phyloP scores from a whole-genome alignment of 2,888 invertebrate species.

The Acanthoscelides obtectus region DNA sequence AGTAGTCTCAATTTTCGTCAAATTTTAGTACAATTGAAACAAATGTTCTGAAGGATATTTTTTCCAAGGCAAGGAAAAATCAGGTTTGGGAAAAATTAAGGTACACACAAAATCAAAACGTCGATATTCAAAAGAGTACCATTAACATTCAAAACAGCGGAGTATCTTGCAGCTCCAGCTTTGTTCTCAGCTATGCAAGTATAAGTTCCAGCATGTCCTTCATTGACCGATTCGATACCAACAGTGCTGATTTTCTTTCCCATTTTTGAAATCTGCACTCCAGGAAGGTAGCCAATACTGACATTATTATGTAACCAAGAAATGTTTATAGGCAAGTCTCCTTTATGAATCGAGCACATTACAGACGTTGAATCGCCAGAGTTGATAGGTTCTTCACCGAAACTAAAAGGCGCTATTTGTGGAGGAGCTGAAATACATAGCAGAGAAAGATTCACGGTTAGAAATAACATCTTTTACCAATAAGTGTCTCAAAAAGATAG shows the following conservation, averaged over 20 bases:
- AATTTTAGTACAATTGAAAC: too few relatives aligned
- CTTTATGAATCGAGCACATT: constrained; percentile 65
- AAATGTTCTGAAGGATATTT: too few relatives aligned
- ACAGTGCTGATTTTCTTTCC: constrained; percentile 58
- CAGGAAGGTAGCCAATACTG: constrained; percentile 41
- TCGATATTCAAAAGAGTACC: constrained; percentile 51
- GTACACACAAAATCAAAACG: too few relatives aligned
- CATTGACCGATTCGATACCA: constrained; percentile 66
- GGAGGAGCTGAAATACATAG: constrained; percentile 36
- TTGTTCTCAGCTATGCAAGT: constrained; percentile 66
- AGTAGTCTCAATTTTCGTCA: too few relatives aligned
- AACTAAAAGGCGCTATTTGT: constrained; percentile 42
- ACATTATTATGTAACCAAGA: constrained; percentile 69
- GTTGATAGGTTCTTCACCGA: constrained; percentile 58
- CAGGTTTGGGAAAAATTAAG: too few relatives aligned
- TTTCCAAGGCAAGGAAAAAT: too few relatives aligned
- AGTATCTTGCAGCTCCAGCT: constrained; percentile 62
- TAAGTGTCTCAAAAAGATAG: too few relatives aligned
- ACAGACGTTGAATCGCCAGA: constrained; percentile 65
- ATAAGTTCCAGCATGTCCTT: constrained; percentile 69
- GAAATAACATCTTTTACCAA: too few relatives aligned
- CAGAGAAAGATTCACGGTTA: neutral
- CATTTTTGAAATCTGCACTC: constrained; percentile 41
- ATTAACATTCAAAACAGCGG: constrained; percentile 60
- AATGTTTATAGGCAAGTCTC: constrained; percentile 69